Base-by-base conservation (phyloP, 2,797 vertebrate genomes). In the Notamacropus eugenii region DNA sequence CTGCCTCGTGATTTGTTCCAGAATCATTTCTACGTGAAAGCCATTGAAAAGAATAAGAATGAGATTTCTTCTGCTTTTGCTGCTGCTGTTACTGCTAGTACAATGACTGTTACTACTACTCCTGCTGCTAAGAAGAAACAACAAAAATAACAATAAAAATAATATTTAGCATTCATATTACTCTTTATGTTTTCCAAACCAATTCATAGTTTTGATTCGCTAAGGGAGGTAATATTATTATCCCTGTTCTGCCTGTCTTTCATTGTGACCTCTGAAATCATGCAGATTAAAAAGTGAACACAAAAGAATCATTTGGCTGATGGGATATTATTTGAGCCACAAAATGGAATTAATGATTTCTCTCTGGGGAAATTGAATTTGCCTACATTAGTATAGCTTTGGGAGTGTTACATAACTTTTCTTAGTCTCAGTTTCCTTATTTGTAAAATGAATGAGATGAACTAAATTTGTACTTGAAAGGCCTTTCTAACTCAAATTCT, bases 381-480 rank as follows among this genome's bases (percentile, higher is more conserved):
- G 22, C 28, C 91, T 24, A 31, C 0, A 16, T 62, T 1, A 0
- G 9, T 92, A 62, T 24, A 46, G 50, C 14, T 57, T n/a, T 54
- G 34, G 10, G 16, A 87, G 3, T 50, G 74, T 87, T 52, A 34
- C 4, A 50, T 74, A 90, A 22, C 9, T 1, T 5, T 40, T 91
- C 9, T 59, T 27, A n/a, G 22, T 54, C 46, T 93, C 34, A 10
- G 3, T 90, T 74, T 96, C 13, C 90, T 87, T 31, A 52, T 91
- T 8, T 92, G 31, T 58, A 57, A 96, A 91, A 95, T 28, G 14
- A 93, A 46, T 50, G n/a, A 31, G 22, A 92, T 56, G 58, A 95
- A 94, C 59, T 59, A 93, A 92, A 93, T 40, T 82, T 46, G 62
- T 95, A 90, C 31, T 29, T 93, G n/a, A 57, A 40, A 74, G 29